Evolutionary conservation across 2,113 vertebrate species (phyloP), one percentile per base, ranked within the genome.

Genomic region (Ochotona princeps): DNA sequence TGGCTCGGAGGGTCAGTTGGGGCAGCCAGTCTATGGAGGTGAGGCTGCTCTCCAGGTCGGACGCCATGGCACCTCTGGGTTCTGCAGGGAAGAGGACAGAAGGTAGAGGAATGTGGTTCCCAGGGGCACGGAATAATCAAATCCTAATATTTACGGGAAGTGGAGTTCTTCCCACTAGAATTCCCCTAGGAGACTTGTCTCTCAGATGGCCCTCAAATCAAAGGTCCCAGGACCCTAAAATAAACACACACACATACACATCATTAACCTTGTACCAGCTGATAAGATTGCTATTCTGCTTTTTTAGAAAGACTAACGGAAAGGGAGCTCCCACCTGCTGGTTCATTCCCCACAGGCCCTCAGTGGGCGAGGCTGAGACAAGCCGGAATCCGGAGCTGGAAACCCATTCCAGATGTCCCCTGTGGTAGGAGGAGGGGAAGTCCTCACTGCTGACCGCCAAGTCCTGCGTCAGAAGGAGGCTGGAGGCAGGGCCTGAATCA

Each of bases 1-100:
- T 99, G 1, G 99, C 99, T 54, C 99, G 98, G 93, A 99, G 98
- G 92, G 98, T 98, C 96, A 99, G 98, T 96, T 99, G 99, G 57
- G 99, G 99, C 76, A 99, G 98, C 99, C 99, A 99, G 98, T 99
- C 99, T 96, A 99, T 99, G 94, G 99, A 99, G 83, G 99, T 99
- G 90, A 99, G 98, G 97, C 99, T 99, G 92, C 99, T 99, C 97
- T 99, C 98, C 95, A 99, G 95, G 93, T 99, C 99, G 38, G 99
- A 99, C 66, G 99, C 98, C 99, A 99, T 99, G 80, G 76, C 92
- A 85, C 93, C 95, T 91, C 92, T 95, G 83, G 63, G 94, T 89
- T 94, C 98, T 98, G 87, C 7, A 61, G 74, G 82, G 54, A 89
- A 51, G 54, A 97, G 60, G 83, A 87, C 95, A 80, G 15, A 96